These are phyloP conservation scores for Lutjanus erythropterus DNA, from an alignment of 2,113 vertebrate genomes.

Conservation along the genomic window DNA sequence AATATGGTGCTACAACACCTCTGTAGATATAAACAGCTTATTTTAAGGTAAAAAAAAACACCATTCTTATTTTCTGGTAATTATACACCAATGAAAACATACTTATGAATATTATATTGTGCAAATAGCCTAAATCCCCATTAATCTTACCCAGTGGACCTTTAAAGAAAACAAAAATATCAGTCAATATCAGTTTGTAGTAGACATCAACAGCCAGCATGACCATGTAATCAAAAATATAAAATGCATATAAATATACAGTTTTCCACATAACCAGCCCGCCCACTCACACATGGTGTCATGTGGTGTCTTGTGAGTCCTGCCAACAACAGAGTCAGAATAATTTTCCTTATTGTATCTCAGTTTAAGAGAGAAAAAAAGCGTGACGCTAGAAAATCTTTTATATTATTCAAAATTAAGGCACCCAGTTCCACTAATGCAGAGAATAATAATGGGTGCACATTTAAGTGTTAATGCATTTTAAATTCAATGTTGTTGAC, in stretches of 20 bases:
- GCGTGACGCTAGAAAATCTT: not conserved
- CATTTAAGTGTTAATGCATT: not conserved
- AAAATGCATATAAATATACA: slow-evolving; percentile 21
- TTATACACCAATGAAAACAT: too few species aligned
- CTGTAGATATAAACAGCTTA: too few species aligned
- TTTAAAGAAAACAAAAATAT: not conserved
- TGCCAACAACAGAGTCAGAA: not conserved
- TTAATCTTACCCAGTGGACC: too few species aligned
- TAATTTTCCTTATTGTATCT: not conserved
- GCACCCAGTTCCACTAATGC: not conserved
- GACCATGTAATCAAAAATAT: slow-evolving; percentile 6
- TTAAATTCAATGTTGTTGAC: slow-evolving; percentile 1
- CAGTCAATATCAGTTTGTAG: not conserved
- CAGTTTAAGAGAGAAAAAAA: not conserved
- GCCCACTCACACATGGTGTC: slow-evolving; percentile 33
- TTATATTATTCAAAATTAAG: not conserved
- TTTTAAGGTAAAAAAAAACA: too few species aligned
- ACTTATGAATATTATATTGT: too few species aligned
- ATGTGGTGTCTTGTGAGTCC: not conserved
- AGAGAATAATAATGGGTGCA: not conserved
- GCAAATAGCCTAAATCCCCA: too few species aligned
- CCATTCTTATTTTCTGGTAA: too few species aligned
- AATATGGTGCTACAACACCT: too few species aligned
- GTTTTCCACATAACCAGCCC: slow-evolving; percentile 2
- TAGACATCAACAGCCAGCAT: not conserved